Evolutionary conservation across 35 echinoderm and acorn worm species (phyloP), one percentile per base, ranked within the genome.

Genomic region (Ptychodera flava): DNA sequence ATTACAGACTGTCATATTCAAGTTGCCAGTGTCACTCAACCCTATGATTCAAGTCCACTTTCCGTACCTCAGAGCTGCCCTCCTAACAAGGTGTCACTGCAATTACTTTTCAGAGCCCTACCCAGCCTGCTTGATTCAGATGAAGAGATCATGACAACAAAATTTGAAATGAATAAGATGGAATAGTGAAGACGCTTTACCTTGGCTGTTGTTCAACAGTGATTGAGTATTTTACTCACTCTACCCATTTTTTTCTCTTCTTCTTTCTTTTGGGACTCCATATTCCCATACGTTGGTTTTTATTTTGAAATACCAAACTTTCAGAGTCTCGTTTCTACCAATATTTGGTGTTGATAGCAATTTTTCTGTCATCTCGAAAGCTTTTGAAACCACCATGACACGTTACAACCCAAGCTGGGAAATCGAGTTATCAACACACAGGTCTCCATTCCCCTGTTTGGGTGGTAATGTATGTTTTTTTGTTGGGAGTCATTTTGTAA

Each of bases 101-200:
- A n/a, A n/a, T 88, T 45, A 52, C 31, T 31, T 37, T 38, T 6
- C 80, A 97, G 95, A 77, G 95, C 95, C 32, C 78, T 97, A 31
- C 83, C 82, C 38, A 90, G 86, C 30, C 91, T 97, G 85, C 91
- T 93, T 91, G 95, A 97, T 45, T 97, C 95, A 27, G 95, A 97
- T 77, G 95, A 97, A 36, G 95, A 97, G 28, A 79, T 97, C 31
- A 87, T 97, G 1, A 97, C 91, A 38, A 64, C 45, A 64, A 97
- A 93, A 78, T 36, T 93, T 88, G 95, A 97, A 77, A 88, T 91
- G 83, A 97, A 84, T 85, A 97, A 97, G 84, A 91, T 97, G 91
- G 95, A 97, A 78, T 97, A 64, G 22, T 6, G 45, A 64, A 64
- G 89, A 90, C 36, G 36, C 28, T 35, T 38, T 0, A 76, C 1